Base-by-base conservation (phyloP, 2,888 invertebrate genomes). In the Leptopilina syphax region DNA sequence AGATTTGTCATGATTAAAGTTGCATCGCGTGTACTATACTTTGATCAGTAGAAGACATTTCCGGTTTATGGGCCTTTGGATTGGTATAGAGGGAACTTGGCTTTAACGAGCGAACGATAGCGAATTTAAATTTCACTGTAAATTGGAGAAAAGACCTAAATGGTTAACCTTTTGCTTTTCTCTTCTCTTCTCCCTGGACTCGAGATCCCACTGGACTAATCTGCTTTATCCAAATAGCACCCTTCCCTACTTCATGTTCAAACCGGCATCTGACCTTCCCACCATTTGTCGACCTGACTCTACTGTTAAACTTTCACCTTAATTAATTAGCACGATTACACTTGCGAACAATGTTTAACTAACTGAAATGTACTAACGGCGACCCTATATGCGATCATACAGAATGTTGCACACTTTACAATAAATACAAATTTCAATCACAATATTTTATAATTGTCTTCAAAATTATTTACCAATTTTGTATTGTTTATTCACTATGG, bases 251-350 rank as follows among this genome's bases (percentile, higher is more conserved):
- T 73, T 34, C 10, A 54, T n/a, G 34, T 34, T 6, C 50, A 50
- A 73, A 73, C 54, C n/a, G 27, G 54, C 13, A 73, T 34, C 54
- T 73, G 73, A 73, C 73, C 73, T 73, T n/a, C 27, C 54, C 73
- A 10, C 73, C 73, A 73, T 73, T 73, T 73, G 73, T 73, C 73
- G 73, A 54, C 70, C 54, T 50, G n/a, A 73, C 73, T 73, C 34
- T 9, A 73, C 34, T 57, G 73, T 73, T 73, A 73, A 84, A 82
- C 81, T 83, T 84, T 84, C 83, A 81, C 83, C 73, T 80, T 81
- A 84, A 84, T 84, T 83, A 84, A 84, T 84, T 84, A 83, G 83
- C 77, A 80, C 83, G 80, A 84, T 84, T 84, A 84, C 82, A n/a
- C 54, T 73, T 73, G n/a, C 57, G 73, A 73, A 73, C 34, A 57